Base-by-base conservation (phyloP, 2,888 invertebrate species). In the Bombylius discolor region DNA sequence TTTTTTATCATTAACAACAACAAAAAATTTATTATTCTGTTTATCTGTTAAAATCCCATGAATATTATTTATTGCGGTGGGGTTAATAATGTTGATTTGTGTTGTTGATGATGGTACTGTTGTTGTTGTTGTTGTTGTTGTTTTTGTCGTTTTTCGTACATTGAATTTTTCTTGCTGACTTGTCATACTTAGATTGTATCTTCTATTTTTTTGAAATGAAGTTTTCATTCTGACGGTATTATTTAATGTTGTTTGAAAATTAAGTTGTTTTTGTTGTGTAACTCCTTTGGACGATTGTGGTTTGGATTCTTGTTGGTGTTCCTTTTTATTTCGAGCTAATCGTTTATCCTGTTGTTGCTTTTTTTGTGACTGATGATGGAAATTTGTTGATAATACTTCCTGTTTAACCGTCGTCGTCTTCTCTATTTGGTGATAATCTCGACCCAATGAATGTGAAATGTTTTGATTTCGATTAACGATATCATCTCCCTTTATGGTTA, bases 391-490 rank as follows among this genome's bases (percentile, higher is more conserved):
- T 42, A 11, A 5, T 42, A 11, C 11, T 42, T 11, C 39, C 11
- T 42, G 39, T 8, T 42, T 42, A 42, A 42, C 39, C 11, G 39
- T 42, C 23, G 23, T 23, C 23, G 23, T 32, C 49, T 44, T 49
- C 23, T 50, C 46, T 46, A 46, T 55, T 50, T 55, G 55, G 23
- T 55, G 55, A 49, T 55, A 55, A 55, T 55, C 34, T 50, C 46
- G 49, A 54, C 49, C 47, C 55, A 55, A 46, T 55, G 55, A 45
- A n/a, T 52, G 54, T 42, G 58, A 49, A 52, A 47, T 42, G 48
- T 49, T 58, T 57, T 59, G 57, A 52, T 57, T 59, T 44, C 54
- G n/a, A 42, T 57, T 59, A 51, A 56, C 57, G 57, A 57, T 57
- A 42, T 51, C 49, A 57, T 57, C 56, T 52, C 56, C 54, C 49